These are phyloP conservation scores for Montipora capricornis DNA, from an alignment of 64 coral and sea anemone species.

Conservation along the genomic window DNA sequence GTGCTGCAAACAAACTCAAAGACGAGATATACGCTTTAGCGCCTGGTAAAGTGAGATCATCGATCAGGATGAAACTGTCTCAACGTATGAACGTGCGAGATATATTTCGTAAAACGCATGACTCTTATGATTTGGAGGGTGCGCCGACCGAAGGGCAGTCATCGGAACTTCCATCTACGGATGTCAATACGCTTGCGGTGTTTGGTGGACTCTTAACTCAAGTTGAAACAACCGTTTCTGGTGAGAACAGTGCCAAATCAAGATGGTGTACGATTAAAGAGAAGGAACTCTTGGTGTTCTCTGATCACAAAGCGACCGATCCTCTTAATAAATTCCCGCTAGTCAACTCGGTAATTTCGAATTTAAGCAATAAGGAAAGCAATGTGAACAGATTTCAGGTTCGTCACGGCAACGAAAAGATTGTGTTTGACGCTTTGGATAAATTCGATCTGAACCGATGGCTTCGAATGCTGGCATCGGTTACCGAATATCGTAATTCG, in stretches of 20 bases:
- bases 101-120: conserved; percentile 81
- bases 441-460: conserved; percentile 83
- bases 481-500: conserved; percentile 35
- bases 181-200: conserved; percentile 71
- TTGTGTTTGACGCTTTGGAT: conserved; percentile 64
- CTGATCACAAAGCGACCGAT: conserved; percentile 66
- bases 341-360: conserved; percentile 32
- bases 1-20: conserved; percentile 52
- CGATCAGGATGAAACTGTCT: conserved; percentile 77
- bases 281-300: conserved; percentile 72
- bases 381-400: conserved; percentile 75
- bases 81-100: conserved; percentile 82
- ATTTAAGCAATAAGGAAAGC: conserved; percentile 66
- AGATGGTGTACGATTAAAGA: conserved; percentile 90
- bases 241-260: conserved; percentile 52
- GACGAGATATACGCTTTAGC: conserved; percentile 61
- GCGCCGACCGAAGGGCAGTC: conserved; percentile 25
- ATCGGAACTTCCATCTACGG: conserved; percentile 16
- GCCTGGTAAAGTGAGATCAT: conserved; percentile 55
- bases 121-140: conserved; percentile 80
- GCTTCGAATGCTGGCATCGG: conserved; percentile 70
- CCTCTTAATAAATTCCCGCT: conserved; percentile 66
- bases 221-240: conserved; percentile 55
- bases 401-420: conserved; percentile 43
- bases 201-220: conserved; percentile 82